These are phyloP conservation scores for Ectemnius cavifrons DNA, from an alignment of 2,888 invertebrate genomes.

Conservation along the genomic window DNA sequence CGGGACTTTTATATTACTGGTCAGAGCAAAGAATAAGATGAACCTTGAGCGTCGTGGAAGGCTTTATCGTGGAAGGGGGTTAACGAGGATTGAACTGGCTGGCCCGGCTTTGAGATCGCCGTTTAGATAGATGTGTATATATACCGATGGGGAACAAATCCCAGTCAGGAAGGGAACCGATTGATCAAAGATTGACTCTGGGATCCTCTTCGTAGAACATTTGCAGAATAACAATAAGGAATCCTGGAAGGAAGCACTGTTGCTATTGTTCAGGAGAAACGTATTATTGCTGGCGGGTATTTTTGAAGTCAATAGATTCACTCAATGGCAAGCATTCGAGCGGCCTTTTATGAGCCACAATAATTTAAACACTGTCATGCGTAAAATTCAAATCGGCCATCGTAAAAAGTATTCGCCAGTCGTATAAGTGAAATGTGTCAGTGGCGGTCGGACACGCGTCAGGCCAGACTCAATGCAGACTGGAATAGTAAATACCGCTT, in stretches of 20 bases:
- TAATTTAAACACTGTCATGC: conserved; percentile 49
- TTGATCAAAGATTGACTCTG: too few species aligned
- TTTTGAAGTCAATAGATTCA: background rate
- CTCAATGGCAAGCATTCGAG: conserved; percentile 11
- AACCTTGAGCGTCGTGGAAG: background rate
- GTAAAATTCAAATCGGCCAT: conserved; percentile 51
- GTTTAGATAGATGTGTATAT: conserved; percentile 36
- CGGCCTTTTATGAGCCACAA: conserved; percentile 40
- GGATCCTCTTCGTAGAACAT: background rate
- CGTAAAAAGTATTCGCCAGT: conserved; percentile 51
- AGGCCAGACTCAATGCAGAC: conserved; percentile 28
- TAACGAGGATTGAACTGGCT: conserved; percentile 20
- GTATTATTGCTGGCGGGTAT: background rate
- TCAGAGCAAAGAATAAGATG: conserved; percentile 38
- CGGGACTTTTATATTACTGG: conserved; percentile 36
- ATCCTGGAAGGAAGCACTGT: too few species aligned
- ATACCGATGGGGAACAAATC: conserved; percentile 24
- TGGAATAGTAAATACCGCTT: conserved; percentile 33
- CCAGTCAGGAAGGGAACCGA: conserved; percentile 9
- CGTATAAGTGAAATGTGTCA: conserved; percentile 41
- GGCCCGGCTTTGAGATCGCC: conserved; percentile 10
- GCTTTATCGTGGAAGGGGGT: conserved; percentile 17
- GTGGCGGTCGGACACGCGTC: conserved; percentile 33
- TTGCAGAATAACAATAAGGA: background rate
- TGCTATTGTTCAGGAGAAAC: too few species aligned